Conservation (phyloP, 2,888 invertebrate genomes). For the Listrodromus nycthemerus region DNA sequence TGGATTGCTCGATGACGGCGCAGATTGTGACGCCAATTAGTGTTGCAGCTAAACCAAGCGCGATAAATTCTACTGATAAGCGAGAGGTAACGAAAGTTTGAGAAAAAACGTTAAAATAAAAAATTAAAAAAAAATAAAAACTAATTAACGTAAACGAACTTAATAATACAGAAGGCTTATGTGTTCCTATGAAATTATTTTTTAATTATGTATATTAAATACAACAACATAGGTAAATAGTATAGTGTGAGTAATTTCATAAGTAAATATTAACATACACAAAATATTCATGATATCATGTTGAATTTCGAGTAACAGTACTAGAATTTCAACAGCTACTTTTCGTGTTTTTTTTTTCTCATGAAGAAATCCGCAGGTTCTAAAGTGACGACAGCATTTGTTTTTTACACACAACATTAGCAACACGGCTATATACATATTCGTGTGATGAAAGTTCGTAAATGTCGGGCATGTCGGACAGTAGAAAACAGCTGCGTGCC, state of each 20-base stretch:
- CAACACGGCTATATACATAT: slow-evolving; percentile 48
- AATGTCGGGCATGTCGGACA: slow-evolving; percentile 28
- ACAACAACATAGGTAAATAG: slow-evolving; percentile 75
- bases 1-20: slow-evolving; percentile 13
- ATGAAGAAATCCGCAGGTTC: slow-evolving; percentile 67
- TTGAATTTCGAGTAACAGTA: slow-evolving; percentile 69
- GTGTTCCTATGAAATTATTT: slow-evolving; percentile 73
- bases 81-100: slow-evolving; percentile 42
- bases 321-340: slow-evolving; percentile 70
- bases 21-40: slow-evolving; percentile 13
- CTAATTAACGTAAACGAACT: slow-evolving; percentile 54
- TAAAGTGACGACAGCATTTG: slow-evolving; percentile 17
- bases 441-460: slow-evolving; percentile 41
- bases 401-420: slow-evolving; percentile 44
- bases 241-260: slow-evolving; percentile 71
- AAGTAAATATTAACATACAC: slow-evolving; percentile 74
- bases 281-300: slow-evolving; percentile 72
- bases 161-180: slow-evolving; percentile 69
- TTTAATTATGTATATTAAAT: slow-evolving; percentile 73
- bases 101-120: slow-evolving; percentile 30
- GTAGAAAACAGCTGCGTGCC: slow-evolving; percentile 36
- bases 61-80: slow-evolving; percentile 42
- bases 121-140: slow-evolving; percentile 15
- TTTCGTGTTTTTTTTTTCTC: slow-evolving; percentile 59
- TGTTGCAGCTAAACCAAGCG: slow-evolving; percentile 25